Evolutionary conservation across 2,113 vertebrate species (phyloP), one percentile per base, ranked within the genome.

Genomic region (Oophaga pumilio): DNA sequence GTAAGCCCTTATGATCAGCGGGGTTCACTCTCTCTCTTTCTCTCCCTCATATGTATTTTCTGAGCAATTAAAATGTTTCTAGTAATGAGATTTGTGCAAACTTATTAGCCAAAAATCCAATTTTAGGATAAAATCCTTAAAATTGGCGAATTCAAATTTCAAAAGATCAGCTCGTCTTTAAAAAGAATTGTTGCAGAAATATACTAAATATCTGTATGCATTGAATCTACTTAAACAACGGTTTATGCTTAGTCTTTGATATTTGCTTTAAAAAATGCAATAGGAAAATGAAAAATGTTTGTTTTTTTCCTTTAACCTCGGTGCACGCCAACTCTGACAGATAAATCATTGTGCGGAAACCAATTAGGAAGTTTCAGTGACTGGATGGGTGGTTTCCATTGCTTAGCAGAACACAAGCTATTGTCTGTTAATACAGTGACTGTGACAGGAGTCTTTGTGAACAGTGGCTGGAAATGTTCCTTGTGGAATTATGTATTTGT

Each of bases 351-450:
- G 33, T 74, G 71, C 15, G 71, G 33, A 74, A 74, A 74, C 28
- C 71, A 43, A 49, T 74, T 43, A 74, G 33, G 33, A 74, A 74
- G 71, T 74, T 49, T 74, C 71, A 74, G 71, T 74, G 26, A 74
- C 28, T 74, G 71, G 71, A 33, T 74, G 33, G 71, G 71, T 74
- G 71, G 71, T 74, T 74, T 49, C 26, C 71, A 74, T 74, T 69
- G 66, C n/a, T 28, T 22, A 69, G 66, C 66, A 28, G 71, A 43
- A 74, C 71, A 33, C 71, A 74, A 74, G 71, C 33, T 49, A 74
- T 43, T 74, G 71, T 74, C 20, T 74, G 28, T 43, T 74, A 74
- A 74, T 74, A 49, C 28, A 49, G 71, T 74, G 71, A 74, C 28
- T 74, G 33, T 74, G 33, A 74, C 33, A 74, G 33, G 28, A 74